Conservation (phyloP, 2,797 vertebrate genomes). For the Propithecus deckenii region DNA sequence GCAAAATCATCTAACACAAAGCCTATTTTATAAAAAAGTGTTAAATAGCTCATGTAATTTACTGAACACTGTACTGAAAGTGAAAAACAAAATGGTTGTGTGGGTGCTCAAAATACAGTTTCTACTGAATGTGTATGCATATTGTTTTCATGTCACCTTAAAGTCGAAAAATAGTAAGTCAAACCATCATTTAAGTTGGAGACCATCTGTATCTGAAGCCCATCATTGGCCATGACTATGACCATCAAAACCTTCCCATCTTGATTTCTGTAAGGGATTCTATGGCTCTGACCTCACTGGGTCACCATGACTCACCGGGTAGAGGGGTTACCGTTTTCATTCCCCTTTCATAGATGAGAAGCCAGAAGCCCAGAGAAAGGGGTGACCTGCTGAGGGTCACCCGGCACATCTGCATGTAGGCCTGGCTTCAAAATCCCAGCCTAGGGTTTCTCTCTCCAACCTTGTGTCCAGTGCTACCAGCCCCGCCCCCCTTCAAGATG, state of each 20-base stretch:
- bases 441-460: not conserved
- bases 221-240: not conserved
- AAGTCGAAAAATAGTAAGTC: not conserved
- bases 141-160: not conserved
- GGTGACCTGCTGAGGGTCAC: not conserved
- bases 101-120: not conserved
- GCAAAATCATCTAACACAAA: not conserved
- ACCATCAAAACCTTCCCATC: not conserved
- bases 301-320: not conserved
- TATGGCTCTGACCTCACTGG: not conserved
- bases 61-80: not conserved
- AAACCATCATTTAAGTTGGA: not conserved
- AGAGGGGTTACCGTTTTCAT: not conserved
- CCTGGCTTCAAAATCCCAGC: not conserved
- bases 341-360: not conserved
- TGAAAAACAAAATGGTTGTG: not conserved
- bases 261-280: not conserved
- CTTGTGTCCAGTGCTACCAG: not conserved
- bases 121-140: not conserved
- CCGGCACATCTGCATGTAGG: not conserved
- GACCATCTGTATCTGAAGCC: not conserved
- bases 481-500: not conserved
- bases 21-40: not conserved
- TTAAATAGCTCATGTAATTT: not conserved
- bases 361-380: not conserved